A percentile compares a stretch with the other conserved stretches of the same genome.
These are phyloP conservation scores for Polyploca ridens DNA, from an alignment of 2,888 invertebrate species.

Conservation along the genomic window DNA sequence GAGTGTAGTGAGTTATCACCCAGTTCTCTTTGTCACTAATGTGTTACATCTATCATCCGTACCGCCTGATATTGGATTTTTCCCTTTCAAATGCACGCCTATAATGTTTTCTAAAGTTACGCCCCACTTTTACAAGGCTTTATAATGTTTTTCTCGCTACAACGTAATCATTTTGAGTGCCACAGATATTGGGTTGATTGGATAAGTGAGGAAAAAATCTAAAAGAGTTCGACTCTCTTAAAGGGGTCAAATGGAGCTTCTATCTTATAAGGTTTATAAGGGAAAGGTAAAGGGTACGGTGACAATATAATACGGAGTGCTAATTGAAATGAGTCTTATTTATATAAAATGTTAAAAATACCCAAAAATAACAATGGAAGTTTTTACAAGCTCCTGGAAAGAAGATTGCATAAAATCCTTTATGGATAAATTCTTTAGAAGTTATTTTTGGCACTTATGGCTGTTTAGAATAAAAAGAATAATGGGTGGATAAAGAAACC, in stretches of 20 bases:
- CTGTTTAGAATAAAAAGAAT: too few relatives aligned
- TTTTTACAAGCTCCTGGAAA: too few relatives aligned
- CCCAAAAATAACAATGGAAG: too few relatives aligned
- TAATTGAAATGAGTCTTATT: background rate
- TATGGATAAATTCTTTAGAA: too few relatives aligned
- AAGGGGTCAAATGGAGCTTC: conserved; percentile 4
- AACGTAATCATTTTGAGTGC: conserved; percentile 13
- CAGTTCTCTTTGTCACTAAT: conserved; percentile 58
- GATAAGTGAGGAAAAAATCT: conserved; percentile 13
- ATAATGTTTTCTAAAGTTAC: conserved; percentile 20
- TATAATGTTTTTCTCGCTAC: background rate
- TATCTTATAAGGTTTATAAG: background rate
- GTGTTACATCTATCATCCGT: conserved; percentile 67
- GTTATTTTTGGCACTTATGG: too few relatives aligned
- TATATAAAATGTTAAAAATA: background rate
- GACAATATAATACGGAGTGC: background rate
- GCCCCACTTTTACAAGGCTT: conserved; percentile 3
- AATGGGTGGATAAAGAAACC: too few relatives aligned
- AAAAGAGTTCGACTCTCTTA: background rate
- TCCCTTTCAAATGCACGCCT: conserved; percentile 45
- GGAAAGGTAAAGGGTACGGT: background rate
- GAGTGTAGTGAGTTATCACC: conserved; percentile 38
- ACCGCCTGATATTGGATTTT: conserved; percentile 64
- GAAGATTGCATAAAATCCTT: too few relatives aligned
- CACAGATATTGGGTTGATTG: conserved; percentile 13